Conservation (phyloP, 2,113 vertebrate genomes). For the Calidris pugnax region DNA sequence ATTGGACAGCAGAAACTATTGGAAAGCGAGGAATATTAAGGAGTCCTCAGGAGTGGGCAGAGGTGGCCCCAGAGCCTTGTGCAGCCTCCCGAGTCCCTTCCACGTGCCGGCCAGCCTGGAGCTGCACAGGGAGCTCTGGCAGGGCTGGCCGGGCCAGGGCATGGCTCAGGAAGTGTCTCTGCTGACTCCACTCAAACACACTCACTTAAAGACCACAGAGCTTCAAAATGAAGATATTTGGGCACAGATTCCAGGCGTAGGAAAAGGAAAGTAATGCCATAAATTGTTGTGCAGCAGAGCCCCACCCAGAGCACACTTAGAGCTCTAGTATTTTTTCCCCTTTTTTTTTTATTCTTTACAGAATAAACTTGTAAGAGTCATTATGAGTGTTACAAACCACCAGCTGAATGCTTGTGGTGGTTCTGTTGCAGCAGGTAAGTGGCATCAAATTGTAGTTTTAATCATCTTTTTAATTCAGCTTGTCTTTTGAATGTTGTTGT, state of each 20-base stretch:
- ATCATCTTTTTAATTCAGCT: not conserved
- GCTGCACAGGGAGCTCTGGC: not conserved
- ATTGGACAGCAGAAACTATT: not conserved
- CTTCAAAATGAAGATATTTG: not conserved
- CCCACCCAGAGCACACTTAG: not conserved
- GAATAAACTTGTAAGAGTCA: not conserved
- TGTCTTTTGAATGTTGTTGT: not conserved
- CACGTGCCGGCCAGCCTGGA: not conserved
- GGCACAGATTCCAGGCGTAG: not conserved
- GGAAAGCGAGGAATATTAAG: not conserved
- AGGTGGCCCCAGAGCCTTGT: not conserved
- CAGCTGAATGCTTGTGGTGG: not conserved
- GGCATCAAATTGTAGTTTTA: not conserved
- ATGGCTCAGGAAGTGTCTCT: not conserved
- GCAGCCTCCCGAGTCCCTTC: rapidly evolving
- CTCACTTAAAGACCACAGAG: not conserved
- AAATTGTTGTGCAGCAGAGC: not conserved
- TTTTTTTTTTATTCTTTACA: not conserved
- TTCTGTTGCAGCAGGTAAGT: not conserved
- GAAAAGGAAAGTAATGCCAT: not conserved
- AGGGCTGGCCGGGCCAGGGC: not conserved
- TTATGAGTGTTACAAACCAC: not conserved
- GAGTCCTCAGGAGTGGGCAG: not conserved
- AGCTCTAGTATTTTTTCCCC: not conserved
- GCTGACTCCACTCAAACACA: not conserved